Conservation (phyloP, 2,888 invertebrate genomes). For the Lepidochrysops patricia region DNA sequence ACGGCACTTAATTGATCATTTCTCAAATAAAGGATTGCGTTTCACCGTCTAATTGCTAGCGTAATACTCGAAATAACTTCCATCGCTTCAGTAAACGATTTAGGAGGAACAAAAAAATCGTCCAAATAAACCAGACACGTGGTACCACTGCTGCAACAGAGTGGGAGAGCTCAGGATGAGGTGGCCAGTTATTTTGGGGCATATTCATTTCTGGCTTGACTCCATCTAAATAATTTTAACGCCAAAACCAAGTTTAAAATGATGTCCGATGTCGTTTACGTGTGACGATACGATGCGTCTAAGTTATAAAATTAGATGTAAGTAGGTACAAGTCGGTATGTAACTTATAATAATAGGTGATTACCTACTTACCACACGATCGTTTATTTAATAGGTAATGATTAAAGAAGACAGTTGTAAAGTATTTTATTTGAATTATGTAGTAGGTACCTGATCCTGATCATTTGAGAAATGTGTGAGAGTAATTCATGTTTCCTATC, state of each 20-base stretch:
- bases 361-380: no score
- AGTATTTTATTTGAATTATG: no score
- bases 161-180: slow-evolving; percentile 21
- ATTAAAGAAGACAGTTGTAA: no score
- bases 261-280: slow-evolving; percentile 33
- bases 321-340: no score
- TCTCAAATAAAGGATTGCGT: slow-evolving; percentile 28
- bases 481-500: no score
- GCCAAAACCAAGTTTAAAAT: slow-evolving; percentile 51
- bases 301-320: not conserved
- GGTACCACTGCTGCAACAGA: not conserved
- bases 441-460: no score
- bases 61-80: slow-evolving; percentile 41
- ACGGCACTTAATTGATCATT: slow-evolving; percentile 31
- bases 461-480: no score
- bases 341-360: no score
- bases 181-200: slow-evolving; percentile 45
- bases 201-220: slow-evolving; percentile 46
- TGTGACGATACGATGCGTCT: slow-evolving; percentile 26
- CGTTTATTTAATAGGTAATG: no score
- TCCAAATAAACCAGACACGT: not conserved
- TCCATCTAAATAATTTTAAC: slow-evolving; percentile 63
- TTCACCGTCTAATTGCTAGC: slow-evolving; percentile 44
- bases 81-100: slow-evolving; percentile 43
- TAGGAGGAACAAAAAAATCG: slow-evolving; percentile 25